Percentiles rank a stretch among this genome's conserved stretches.
These are phyloP conservation scores for Spodoptera picta DNA, from an alignment of 2,888 invertebrate species.

Conservation along the genomic window DNA sequence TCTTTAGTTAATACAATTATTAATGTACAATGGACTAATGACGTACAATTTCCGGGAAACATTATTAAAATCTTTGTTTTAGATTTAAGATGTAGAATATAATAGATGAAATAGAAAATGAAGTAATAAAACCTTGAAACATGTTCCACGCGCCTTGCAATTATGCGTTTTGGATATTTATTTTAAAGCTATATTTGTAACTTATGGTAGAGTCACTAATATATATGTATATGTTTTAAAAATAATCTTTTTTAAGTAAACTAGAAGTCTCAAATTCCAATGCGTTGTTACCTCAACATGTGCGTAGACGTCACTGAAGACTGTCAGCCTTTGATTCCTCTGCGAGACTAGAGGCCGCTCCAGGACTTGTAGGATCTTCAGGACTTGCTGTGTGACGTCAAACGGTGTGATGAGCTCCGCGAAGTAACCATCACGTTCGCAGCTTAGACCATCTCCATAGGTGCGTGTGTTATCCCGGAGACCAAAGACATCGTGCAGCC, in stretches of 20 bases:
- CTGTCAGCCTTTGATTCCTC: conserved; percentile 68
- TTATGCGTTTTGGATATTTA: too few species aligned
- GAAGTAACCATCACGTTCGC: conserved; percentile 79
- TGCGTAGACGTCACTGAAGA: conserved; percentile 82
- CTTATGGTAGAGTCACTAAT: too few species aligned
- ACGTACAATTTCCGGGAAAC: conserved; percentile 9
- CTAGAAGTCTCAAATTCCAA: too few species aligned
- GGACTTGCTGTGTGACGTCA: conserved; percentile 82
- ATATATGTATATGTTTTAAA: too few species aligned
- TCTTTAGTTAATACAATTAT: conserved; percentile 27
- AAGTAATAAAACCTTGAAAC: too few species aligned
- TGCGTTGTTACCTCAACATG: conserved; percentile 74
- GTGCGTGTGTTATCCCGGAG: conserved; percentile 75
- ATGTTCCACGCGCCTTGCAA: too few species aligned
- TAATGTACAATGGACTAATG: conserved; percentile 24
- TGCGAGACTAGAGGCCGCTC: conserved; percentile 82
- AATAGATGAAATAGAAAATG: too few species aligned
- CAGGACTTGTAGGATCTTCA: conserved; percentile 74
- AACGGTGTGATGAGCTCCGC: conserved; percentile 76
- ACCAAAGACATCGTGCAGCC: conserved; percentile 81
- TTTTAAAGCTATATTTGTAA: too few species aligned
- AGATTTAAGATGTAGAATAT: too few species aligned
- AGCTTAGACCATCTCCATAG: conserved; percentile 72
- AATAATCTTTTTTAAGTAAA: too few species aligned
- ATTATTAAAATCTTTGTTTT: too few species aligned